phyloP scores from a whole-genome alignment of 2,113 vertebrate genomes.

The Diglossa brunneiventris region DNA sequence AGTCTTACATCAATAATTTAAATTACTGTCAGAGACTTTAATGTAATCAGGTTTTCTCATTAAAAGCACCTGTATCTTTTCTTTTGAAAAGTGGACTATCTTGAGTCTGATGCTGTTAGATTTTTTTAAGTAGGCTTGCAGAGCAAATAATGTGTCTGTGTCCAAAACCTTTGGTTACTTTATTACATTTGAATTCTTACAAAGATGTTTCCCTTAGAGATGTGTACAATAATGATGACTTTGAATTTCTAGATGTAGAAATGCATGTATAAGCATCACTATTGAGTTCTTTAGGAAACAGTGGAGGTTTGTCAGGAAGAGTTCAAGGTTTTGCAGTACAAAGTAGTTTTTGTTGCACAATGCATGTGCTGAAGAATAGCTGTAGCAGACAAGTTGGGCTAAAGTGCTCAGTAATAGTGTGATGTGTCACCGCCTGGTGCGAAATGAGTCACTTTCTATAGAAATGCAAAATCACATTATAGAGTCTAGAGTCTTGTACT shows the following conservation, averaged over 20 bases:
- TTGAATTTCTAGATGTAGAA: not conserved
- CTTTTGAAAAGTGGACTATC: not conserved
- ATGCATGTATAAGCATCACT: not conserved
- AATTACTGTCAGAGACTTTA: not conserved
- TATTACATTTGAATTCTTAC: not conserved
- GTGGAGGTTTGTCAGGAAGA: conserved; percentile 45
- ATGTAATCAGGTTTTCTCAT: not conserved
- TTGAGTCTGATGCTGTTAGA: not conserved
- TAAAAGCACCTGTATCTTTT: not conserved
- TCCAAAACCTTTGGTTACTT: not conserved
- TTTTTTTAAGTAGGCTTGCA: not conserved
- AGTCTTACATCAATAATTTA: not conserved
- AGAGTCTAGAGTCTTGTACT: conserved; percentile 31
- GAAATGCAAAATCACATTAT: conserved; percentile 54
- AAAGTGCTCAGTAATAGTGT: conserved; percentile 10
- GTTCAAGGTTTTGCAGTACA: conserved; percentile 43
- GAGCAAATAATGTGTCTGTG: not conserved
- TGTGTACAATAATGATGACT: not conserved
- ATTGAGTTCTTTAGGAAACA: conserved; percentile 17
- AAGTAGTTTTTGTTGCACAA: conserved; percentile 64
- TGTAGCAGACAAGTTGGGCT: conserved; percentile 36
- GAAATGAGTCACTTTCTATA: conserved; percentile 52
- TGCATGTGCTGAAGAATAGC: conserved; percentile 26
- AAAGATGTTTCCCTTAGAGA: not conserved
- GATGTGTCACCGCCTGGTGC: conserved; percentile 71